These are phyloP conservation scores for Bovichtus variegatus DNA, from an alignment of 2,797 vertebrate species.

Conservation along the genomic window DNA sequence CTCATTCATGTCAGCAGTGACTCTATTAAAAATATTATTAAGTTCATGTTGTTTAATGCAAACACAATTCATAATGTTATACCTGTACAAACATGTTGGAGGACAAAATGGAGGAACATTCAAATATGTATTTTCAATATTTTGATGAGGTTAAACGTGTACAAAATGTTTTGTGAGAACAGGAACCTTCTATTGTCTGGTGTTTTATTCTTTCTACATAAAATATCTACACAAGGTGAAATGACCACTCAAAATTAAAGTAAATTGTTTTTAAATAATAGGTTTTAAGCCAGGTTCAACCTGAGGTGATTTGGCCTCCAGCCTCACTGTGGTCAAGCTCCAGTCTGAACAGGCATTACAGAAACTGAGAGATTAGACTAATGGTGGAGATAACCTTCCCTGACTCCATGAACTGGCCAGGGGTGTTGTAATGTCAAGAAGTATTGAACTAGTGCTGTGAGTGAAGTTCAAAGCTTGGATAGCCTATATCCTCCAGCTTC, in stretches of 20 bases:
- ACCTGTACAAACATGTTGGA: not conserved
- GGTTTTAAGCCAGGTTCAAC: constrained; percentile 41
- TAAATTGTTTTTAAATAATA: constrained; percentile 15
- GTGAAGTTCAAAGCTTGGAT: constrained; percentile 52
- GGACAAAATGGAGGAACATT: not conserved
- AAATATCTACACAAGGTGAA: not conserved
- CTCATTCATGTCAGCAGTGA: not conserved
- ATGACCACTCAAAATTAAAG: not conserved
- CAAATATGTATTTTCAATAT: not conserved
- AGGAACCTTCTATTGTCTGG: not conserved
- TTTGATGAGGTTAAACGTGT: not conserved
- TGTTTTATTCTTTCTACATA: not conserved
- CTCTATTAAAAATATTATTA: not conserved
- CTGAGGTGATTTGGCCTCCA: constrained; percentile 44
- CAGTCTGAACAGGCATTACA: constrained; percentile 54
- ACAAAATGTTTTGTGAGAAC: not conserved
- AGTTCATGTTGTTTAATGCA: not conserved
- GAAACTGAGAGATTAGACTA: constrained; percentile 40
- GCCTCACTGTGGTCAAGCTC: constrained; percentile 47
- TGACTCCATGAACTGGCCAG: constrained; percentile 16
- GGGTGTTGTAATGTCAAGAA: constrained; percentile 25
- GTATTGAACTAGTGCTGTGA: constrained; percentile 26
- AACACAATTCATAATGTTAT: not conserved
- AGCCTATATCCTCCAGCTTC: constrained; percentile 12
- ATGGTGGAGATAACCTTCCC: constrained; percentile 61